These are phyloP conservation scores for Tuberolachnus salignus DNA, from an alignment of 2,888 invertebrate species.

Conservation along the genomic window DNA sequence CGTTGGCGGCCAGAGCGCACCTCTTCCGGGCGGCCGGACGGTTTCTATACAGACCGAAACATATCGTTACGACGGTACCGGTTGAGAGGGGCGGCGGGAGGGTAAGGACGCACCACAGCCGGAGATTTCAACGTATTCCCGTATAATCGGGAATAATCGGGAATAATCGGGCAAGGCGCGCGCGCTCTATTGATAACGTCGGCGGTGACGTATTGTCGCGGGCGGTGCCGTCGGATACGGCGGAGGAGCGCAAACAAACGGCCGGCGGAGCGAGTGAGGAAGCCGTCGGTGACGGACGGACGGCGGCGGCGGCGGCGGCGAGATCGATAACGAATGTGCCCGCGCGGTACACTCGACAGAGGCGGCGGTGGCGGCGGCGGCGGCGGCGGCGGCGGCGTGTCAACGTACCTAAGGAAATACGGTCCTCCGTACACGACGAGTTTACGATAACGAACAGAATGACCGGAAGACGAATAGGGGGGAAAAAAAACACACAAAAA, in stretches of 20 bases:
- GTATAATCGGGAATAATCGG: too few relatives aligned
- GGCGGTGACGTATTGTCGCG: background rate
- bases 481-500: too few relatives aligned
- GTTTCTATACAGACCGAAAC: too few relatives aligned
- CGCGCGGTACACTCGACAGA: background rate
- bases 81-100: too few relatives aligned
- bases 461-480: too few relatives aligned
- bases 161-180: too few relatives aligned
- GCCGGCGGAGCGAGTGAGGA: conserved; percentile 14
- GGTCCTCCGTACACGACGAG: background rate
- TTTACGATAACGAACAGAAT: background rate
- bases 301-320: background rate
- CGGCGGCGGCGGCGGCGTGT: background rate
- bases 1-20: too few relatives aligned
- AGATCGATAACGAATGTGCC: background rate
- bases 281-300: background rate
- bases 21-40: too few relatives aligned
- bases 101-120: too few relatives aligned
- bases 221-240: background rate
- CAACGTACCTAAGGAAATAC: too few relatives aligned
- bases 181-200: background rate
- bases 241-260: conserved; percentile 3
- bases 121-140: too few relatives aligned
- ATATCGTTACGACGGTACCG: too few relatives aligned
- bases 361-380: background rate